These are phyloP conservation scores for Drosophila algonquin DNA, from an alignment of 2,888 invertebrate species.

Conservation along the genomic window DNA sequence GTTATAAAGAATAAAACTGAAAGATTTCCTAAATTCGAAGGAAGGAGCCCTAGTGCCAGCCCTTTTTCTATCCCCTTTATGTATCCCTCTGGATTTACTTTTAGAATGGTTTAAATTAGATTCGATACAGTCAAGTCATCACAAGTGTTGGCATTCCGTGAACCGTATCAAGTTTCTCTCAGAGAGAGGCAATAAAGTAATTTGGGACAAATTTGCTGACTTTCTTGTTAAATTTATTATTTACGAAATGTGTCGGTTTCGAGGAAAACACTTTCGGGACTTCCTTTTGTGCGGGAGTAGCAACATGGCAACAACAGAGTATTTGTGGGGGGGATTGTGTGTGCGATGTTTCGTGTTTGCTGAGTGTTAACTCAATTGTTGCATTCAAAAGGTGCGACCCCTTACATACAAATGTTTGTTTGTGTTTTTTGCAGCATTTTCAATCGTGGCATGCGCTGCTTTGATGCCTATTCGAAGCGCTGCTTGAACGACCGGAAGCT, in stretches of 20 bases:
- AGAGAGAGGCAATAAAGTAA: neutral
- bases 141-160: neutral
- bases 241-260: neutral
- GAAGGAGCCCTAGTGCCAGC: neutral
- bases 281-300: neutral
- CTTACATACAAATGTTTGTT: slow-evolving; percentile 19
- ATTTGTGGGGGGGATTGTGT: neutral
- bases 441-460: slow-evolving; percentile 82
- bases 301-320: neutral
- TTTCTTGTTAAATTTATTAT: neutral
- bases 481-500: slow-evolving; percentile 79
- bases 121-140: neutral
- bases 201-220: neutral
- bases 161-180: neutral
- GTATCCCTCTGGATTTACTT: neutral
- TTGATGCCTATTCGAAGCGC: slow-evolving; percentile 81
- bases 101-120: neutral
- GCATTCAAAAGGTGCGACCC: slow-evolving; percentile 23
- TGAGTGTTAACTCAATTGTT: slow-evolving; percentile 30
- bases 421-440: slow-evolving; percentile 76
- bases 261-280: neutral
- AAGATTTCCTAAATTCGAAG: neutral
- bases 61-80: neutral
- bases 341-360: too few species aligned
- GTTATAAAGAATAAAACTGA: neutral